Evolutionary conservation across 1,140 invertebrate species (phyloP).

Genomic region (Lysiphlebus fabarum): DNA sequence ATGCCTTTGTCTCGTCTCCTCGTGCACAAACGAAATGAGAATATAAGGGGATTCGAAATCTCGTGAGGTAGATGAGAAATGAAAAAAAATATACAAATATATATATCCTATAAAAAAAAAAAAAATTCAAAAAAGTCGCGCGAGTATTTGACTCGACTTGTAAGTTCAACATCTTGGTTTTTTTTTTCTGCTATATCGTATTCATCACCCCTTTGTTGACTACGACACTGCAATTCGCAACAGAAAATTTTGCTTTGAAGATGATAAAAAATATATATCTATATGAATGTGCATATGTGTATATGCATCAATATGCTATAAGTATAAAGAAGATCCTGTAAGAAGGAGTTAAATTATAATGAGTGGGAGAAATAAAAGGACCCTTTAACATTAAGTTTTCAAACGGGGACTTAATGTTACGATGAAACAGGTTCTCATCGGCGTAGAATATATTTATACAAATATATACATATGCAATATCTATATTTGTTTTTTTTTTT

Average conservation of each 20-base stretch:
- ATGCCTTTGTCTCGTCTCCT: slow-evolving; percentile 21
- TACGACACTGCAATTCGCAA: slow-evolving; percentile 14
- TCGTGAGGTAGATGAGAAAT: slow-evolving; percentile 12
- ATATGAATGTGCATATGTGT: too few species aligned
- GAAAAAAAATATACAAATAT: slow-evolving; percentile 7
- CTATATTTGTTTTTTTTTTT: too few species aligned
- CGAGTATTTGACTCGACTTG: neutral
- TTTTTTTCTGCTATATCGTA: neutral
- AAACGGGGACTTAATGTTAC: slow-evolving; percentile 4
- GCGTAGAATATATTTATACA: slow-evolving; percentile 21
- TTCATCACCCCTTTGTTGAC: slow-evolving; percentile 12
- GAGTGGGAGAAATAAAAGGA: slow-evolving; percentile 14
- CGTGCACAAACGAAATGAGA: slow-evolving; percentile 13
- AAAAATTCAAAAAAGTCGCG: slow-evolving; percentile 11
- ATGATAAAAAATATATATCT: too few species aligned
- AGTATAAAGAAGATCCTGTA: neutral
- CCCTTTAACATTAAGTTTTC: slow-evolving; percentile 8
- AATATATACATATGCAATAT: neutral
- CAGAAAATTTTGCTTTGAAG: too few species aligned
- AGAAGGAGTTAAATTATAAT: slow-evolving; percentile 12
- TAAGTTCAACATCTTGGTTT: too few species aligned
- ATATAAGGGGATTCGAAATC: slow-evolving; percentile 21
- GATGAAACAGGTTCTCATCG: slow-evolving; percentile 28
- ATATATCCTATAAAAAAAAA: slow-evolving; percentile 11
- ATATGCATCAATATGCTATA: too few species aligned